A percentile compares a stretch with the other conserved stretches of the same genome.
Evolutionary conservation across 2,797 vertebrate genomes (phyloP).

Genomic region (Mormyrus proboscirostris): DNA sequence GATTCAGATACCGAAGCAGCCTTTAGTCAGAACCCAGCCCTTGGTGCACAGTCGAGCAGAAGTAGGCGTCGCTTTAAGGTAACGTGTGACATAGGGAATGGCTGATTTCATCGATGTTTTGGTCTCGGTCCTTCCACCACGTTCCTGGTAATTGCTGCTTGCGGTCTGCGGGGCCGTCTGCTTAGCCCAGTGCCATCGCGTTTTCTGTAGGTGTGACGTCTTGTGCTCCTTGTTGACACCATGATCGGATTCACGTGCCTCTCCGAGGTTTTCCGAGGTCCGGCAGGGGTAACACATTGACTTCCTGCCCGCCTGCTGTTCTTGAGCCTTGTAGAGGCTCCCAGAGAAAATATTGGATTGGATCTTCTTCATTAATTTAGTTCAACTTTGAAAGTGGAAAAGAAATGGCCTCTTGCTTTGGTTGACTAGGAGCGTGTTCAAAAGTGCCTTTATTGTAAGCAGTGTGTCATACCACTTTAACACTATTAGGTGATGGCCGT

Average conservation of each 20-base stretch:
- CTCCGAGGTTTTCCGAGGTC: neutral
- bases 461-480: conserved; percentile 30
- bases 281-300: neutral
- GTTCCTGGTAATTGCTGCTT: neutral
- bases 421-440: conserved; percentile 9
- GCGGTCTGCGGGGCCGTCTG: neutral
- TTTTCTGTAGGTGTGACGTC: no score
- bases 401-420: conserved; percentile 30
- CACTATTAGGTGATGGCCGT: conserved; percentile 2
- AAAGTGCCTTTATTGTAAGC: conserved; percentile 39
- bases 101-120: neutral
- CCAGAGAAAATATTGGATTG: neutral
- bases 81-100: neutral
- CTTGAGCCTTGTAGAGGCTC: neutral
- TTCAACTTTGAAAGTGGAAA: conserved; percentile 25
- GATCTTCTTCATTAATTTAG: conserved; percentile 28
- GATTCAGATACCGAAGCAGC: neutral
- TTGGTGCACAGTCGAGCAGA: neutral
- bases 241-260: neutral
- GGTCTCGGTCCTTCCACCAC: neutral
- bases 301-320: neutral
- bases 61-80: neutral
- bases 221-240: neutral
- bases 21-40: neutral
- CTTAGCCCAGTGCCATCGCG: neutral